phyloP scores from a whole-genome alignment of 1,140 invertebrate genomes.

The Cotesia chilonis region DNA sequence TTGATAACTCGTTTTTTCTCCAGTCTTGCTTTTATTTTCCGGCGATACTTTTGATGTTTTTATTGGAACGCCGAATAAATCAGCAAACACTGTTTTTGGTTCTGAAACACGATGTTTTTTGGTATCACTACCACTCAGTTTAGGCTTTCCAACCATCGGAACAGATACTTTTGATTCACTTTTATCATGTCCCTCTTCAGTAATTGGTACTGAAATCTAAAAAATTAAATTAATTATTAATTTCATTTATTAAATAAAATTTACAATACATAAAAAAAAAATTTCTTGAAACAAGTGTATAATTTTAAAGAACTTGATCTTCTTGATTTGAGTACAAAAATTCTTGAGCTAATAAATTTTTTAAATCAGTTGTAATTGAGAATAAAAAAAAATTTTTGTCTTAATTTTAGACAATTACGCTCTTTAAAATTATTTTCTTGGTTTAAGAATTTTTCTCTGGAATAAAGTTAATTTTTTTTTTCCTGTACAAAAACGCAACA shows the following conservation, averaged over 20 bases:
- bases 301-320: too few species aligned
- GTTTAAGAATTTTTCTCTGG: too few species aligned
- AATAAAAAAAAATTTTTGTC: too few species aligned
- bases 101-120: constrained; percentile 72
- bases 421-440: too few species aligned
- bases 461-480: too few species aligned
- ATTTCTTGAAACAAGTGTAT: too few species aligned
- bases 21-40: constrained; percentile 67
- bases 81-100: constrained; percentile 74
- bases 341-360: too few species aligned
- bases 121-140: constrained; percentile 69
- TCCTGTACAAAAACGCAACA: too few species aligned
- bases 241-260: not conserved
- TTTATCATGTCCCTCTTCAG: constrained; percentile 55
- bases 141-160: constrained; percentile 73
- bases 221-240: constrained; percentile 30
- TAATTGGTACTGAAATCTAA: constrained; percentile 49
- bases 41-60: constrained; percentile 73
- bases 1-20: constrained; percentile 61
- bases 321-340: too few species aligned
- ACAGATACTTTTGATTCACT: constrained; percentile 52
- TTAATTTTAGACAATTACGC: too few species aligned
- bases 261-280: not conserved
- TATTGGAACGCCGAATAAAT: constrained; percentile 82
- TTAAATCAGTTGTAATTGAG: too few species aligned